Evolutionary conservation across 53 echinoderm and acorn worm species (phyloP).

Genomic region (Apostichopus leukothele): DNA sequence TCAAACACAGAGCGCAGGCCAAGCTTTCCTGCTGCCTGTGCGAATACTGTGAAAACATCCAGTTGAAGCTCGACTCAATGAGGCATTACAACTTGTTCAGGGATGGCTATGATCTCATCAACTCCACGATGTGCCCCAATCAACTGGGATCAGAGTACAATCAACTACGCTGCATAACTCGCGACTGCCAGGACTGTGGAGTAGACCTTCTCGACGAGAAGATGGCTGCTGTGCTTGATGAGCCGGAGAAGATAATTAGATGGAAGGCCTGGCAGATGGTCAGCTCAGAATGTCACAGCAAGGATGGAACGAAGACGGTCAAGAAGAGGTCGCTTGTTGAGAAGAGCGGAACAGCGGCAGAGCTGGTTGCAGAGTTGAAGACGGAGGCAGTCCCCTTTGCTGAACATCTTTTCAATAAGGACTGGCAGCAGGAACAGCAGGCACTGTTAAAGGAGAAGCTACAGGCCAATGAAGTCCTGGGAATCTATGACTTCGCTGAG

Average conservation of each 20-base stretch:
- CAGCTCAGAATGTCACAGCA: constrained; percentile 5
- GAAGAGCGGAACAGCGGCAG: constrained; percentile 6
- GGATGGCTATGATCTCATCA: no score
- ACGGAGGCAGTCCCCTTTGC: constrained; percentile 38
- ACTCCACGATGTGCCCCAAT: no score
- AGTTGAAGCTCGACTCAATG: constrained; percentile 27
- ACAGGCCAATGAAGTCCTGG: constrained; percentile 37
- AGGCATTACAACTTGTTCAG: neutral
- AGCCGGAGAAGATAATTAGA: no score
- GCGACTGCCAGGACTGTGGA: no score
- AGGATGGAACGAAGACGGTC: neutral
- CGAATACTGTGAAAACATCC: constrained; percentile 65
- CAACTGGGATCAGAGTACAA: no score
- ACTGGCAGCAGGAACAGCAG: constrained; percentile 54
- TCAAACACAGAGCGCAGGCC: constrained; percentile 30
- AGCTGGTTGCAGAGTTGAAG: constrained; percentile 32
- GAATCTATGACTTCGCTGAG: constrained; percentile 60
- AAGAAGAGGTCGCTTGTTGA: neutral
- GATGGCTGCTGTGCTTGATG: no score
- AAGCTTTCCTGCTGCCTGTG: constrained; percentile 57
- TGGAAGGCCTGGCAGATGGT: constrained; percentile 1
- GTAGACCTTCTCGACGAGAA: no score
- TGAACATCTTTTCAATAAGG: constrained; percentile 57
- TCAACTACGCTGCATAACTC: no score
- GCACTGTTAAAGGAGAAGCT: constrained; percentile 31